These are phyloP conservation scores for Seira ritae DNA, from an alignment of 2,888 invertebrate genomes.

Conservation along the genomic window DNA sequence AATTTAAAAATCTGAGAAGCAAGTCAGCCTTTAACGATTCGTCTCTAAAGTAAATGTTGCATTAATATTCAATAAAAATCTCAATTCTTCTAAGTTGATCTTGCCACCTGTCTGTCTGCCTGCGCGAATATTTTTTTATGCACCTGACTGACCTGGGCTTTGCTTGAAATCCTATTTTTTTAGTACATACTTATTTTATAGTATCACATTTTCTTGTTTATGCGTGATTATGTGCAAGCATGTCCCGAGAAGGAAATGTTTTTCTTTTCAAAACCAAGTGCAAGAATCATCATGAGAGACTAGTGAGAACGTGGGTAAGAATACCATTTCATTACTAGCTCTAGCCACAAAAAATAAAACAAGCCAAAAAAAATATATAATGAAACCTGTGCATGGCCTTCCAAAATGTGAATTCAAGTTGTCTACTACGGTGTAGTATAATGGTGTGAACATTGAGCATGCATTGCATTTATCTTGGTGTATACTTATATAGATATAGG, in stretches of 20 bases:
- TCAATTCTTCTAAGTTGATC: background rate
- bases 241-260: conserved; percentile 27
- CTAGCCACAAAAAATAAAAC: background rate
- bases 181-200: conserved; percentile 39
- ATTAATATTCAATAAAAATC: no score
- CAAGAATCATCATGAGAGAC: conserved; percentile 13
- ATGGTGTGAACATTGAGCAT: background rate
- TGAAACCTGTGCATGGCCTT: conserved; percentile 9
- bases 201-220: conserved; percentile 44
- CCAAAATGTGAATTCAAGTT: conserved; percentile 11
- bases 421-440: no score
- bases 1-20: no score
- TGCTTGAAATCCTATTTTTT: conserved; percentile 22
- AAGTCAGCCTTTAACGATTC: no score
- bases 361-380: background rate
- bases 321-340: conserved; percentile 8
- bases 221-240: conserved; percentile 57
- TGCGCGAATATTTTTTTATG: background rate
- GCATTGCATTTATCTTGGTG: background rate
- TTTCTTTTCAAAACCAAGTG: conserved; percentile 22
- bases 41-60: no score
- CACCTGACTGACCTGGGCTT: conserved; percentile 3
- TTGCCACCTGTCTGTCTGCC: conserved; percentile 61
- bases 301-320: background rate
- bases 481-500: conserved; percentile 18